phyloP scores from a whole-genome alignment of 23 tunicate species.

The Trididemnum clinides region DNA sequence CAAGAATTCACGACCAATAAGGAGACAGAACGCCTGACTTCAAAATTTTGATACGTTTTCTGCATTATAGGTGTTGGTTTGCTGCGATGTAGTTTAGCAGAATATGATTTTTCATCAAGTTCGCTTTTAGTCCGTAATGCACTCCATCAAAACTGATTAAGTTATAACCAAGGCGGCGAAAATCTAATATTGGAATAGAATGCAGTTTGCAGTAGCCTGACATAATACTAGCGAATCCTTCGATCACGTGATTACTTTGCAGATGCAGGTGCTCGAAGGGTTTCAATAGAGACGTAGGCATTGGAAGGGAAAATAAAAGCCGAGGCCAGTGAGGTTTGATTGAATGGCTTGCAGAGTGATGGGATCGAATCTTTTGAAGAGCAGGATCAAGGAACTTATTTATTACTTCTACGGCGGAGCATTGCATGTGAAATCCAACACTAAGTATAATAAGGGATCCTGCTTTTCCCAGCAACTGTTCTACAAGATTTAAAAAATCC shows the following conservation, averaged over 20 bases:
- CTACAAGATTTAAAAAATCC: conserved; percentile 36
- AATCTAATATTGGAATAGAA: conserved; percentile 31
- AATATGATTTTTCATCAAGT: conserved; percentile 44
- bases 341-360: conserved; percentile 2
- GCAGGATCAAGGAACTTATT: conserved; percentile 38
- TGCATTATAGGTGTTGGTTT: too few species aligned
- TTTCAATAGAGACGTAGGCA: conserved; percentile 28
- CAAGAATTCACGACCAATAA: too few species aligned
- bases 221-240: neutral
- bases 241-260: neutral
- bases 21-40: too few species aligned
- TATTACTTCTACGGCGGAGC: neutral
- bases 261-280: conserved; percentile 5
- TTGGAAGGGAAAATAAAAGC: conserved; percentile 27
- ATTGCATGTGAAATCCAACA: conserved; percentile 43
- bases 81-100: conserved; percentile 40
- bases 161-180: conserved; percentile 22
- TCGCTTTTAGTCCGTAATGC: conserved; percentile 52
- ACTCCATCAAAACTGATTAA: conserved; percentile 49
- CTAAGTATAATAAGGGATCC: conserved; percentile 37
- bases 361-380: neutral
- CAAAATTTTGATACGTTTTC: too few species aligned
- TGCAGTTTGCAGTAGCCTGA: conserved; percentile 12
- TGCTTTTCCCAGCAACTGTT: neutral
- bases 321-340: conserved; percentile 27